phyloP scores from a whole-genome alignment of 2,888 invertebrate species.

The Odontothrips loti region DNA sequence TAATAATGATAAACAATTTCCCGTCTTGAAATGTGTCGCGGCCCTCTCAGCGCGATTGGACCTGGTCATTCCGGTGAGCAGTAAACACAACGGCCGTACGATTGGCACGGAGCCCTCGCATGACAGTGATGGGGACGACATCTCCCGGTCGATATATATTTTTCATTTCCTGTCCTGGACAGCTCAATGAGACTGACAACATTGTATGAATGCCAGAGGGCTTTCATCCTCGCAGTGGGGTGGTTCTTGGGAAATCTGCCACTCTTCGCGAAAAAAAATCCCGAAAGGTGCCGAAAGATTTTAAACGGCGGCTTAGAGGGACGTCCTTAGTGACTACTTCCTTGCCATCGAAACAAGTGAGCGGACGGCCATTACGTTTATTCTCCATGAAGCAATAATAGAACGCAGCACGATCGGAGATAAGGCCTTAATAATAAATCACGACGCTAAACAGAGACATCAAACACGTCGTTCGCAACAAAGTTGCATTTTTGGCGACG shows the following conservation, averaged over 20 bases:
- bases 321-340: not conserved
- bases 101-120: not conserved
- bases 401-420: not conserved
- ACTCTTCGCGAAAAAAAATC: not conserved
- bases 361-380: no score
- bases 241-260: not conserved
- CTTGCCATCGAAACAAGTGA: no score
- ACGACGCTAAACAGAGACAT: not conserved
- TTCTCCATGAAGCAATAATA: not conserved
- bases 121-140: not conserved
- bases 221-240: not conserved
- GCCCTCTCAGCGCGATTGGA: not conserved
- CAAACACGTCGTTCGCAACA: not conserved
- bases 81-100: not conserved
- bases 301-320: not conserved
- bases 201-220: not conserved
- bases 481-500: not conserved
- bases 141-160: not conserved
- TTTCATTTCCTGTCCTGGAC: no score
- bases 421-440: not conserved
- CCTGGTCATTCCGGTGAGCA: not conserved
- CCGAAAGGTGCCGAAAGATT: not conserved
- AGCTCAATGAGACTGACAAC: not conserved
- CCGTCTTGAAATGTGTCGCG: not conserved
- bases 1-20: no score